Evolutionary conservation across 2,797 vertebrate genomes (phyloP).

Genomic region (Anabas testudineus): DNA sequence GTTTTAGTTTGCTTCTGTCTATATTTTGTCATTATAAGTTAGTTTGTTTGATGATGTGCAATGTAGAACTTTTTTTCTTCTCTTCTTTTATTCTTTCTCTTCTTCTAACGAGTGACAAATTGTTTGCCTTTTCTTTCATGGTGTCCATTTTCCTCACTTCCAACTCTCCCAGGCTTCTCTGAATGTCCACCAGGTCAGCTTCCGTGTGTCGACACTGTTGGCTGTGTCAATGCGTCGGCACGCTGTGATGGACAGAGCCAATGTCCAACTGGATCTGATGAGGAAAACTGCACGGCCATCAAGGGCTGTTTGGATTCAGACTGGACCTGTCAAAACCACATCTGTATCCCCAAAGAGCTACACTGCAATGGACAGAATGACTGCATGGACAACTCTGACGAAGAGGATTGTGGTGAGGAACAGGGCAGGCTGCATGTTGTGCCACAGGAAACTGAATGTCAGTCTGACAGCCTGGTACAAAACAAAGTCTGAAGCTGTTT

Average conservation of each 20-base stretch:
- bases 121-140: too few species aligned
- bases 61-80: too few species aligned
- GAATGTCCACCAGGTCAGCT: conserved; percentile 83
- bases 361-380: conserved; percentile 86
- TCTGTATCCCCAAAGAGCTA: conserved; percentile 85
- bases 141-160: neutral
- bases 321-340: conserved; percentile 88
- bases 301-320: conserved; percentile 84
- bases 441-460: neutral
- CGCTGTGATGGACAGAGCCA: conserved; percentile 84
- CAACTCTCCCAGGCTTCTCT: conserved; percentile 16
- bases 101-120: too few species aligned
- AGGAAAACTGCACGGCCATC: conserved; percentile 80
- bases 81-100: too few species aligned
- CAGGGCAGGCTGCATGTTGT: neutral
- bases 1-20: neutral
- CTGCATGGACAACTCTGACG: conserved; percentile 90
- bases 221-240: conserved; percentile 81
- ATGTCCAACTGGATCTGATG: conserved; percentile 86
- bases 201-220: conserved; percentile 80
- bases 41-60: too few species aligned
- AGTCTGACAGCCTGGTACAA: neutral
- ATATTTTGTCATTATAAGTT: neutral
- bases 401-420: conserved; percentile 83
- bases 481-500: too few species aligned